Base-by-base conservation (phyloP, 2,797 vertebrate species). In the Huso huso region DNA sequence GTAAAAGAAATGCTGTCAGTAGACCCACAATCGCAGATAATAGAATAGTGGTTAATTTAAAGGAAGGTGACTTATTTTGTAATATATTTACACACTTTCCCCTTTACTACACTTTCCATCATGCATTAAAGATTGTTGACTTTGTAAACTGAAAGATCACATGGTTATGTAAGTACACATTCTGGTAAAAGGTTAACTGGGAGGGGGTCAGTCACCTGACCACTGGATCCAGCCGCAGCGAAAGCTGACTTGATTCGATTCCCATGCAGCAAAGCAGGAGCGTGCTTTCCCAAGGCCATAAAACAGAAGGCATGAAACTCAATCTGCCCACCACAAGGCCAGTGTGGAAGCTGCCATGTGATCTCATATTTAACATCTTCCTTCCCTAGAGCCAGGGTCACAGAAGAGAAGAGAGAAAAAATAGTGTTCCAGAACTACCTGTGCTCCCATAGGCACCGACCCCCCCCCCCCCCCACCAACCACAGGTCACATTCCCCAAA, bases 301-400 rank as follows among this genome's bases (percentile, higher is more conserved):
- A 37, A 73, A 77, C 73, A 76, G 74, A 76, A 70, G 68, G 57
- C n/a, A 62, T 66, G 68, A 69, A 65, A 70, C 66, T 63, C 53
- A 64, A 75, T 68, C 68, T 52, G 62, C 49, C 51, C 58, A 51
- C 13, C 67, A 62, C n/a, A 52, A 63, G 63, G 67, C 52, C 58
- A 15, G 13, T 60, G 63, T 50, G 58, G 12, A 58, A 71, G 69
- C 37, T 57, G 55, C 64, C 4, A 15, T 48, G 62, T 52, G 60
- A 50, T 13, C 51, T 63, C 48, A 13, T 49, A 48, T 51, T 11
- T 9, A 49, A 18, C n/a, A 68, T 60, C 69, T 66, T 62, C 52
- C 66, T 49, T 50, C 49, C 55, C 67, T 49, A 50, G 8, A 57
- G 62, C 60, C 60, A 55, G 64, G 49, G 62, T 63, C 61, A 62